Base-by-base conservation (phyloP, 2,888 invertebrate species). In the Chloromyia formosa region DNA sequence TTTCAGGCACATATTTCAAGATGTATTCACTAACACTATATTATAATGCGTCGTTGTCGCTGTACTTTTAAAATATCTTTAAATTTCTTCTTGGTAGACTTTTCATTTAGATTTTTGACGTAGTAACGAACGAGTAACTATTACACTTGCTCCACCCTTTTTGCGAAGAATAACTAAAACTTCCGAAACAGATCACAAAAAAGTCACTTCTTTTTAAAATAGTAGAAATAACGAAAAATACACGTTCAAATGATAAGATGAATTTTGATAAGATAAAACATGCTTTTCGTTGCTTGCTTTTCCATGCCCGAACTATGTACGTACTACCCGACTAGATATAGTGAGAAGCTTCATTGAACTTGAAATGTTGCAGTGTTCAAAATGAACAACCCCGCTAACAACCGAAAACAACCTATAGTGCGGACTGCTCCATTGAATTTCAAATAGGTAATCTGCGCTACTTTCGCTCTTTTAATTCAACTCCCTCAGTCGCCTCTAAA, bases 211-310 rank as follows among this genome's bases (percentile, higher is more conserved):
- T 66, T 45, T 12, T 66, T 66, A 45, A 66, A 66, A 49, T n/a
- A 18, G 23, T 66, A 58, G 40, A 56, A 58, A 9, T 40, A 35
- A 58, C 35, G 12, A 56, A 56, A 56, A 66, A n/a, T 69, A 69
- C 56, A 58, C 56, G 35, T 58, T 71, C 18, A 58, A 71, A 9
- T 71, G 71, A 71, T 71, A 71, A 71, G 58, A 58, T 20, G 56
- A 56, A 58, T 16, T 35, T 49, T 58, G 71, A 71, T 71, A 71
- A 71, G 71, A 71, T 71, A 71, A 53, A 53, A 69, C 54, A 27
- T 69, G 16, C 42, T 35, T 35, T 35, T 35, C 2, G 27, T 35
- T 61, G 27, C 27, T 27, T 16, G 60, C 16, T 61, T 23, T 54
- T 27, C 42, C 66, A 10, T 49, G 7, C 56, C 40, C 18, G 27